Base-by-base conservation (phyloP, 1,140 invertebrate species). In the Coenobita brevimanus region DNA sequence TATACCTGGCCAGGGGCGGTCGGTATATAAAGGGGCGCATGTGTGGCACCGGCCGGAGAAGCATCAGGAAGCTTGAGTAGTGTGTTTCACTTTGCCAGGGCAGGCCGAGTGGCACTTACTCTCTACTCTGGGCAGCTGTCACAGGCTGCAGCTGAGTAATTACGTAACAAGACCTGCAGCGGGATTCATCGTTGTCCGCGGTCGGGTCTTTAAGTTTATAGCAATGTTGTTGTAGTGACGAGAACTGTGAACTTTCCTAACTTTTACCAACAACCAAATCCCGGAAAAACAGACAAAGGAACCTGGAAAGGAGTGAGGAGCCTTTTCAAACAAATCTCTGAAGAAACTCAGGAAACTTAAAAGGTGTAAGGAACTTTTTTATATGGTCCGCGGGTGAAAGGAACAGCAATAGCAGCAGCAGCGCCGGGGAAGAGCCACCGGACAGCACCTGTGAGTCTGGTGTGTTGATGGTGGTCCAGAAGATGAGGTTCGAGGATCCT, bases 401-500 rank as follows among this genome's bases (percentile, higher is more conserved):
- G n/a, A n/a, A n/a, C n/a, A n/a, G n/a, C n/a, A n/a, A n/a, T n/a
- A n/a, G n/a, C n/a, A n/a, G n/a, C n/a, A n/a, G n/a, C n/a, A n/a
- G n/a, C n/a, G n/a, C n/a, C n/a, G n/a, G n/a, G 46, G 6, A 50
- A 50, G 46, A 50, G 46, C 17, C 46, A 17, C n/a, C n/a, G 46
- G 46, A 50, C 46, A 50, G 6, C 46, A 50, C n/a, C n/a, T n/a
- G 46, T 17, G 6, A 50, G 46, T 50, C 46, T 50, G 46, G 46
- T 50, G 46, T 8, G 46, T 17, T 17, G 46, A 50, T 17, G 46
- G 46, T 50, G 46, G 46, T 17, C 17, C 46, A 6, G 57, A 87
- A 87, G 84, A 87, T 87, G 84, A 87, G 84, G 64, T 87, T 57
- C 76, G 84, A 87, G 50, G 84, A 87, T 38, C 84, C 84, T 10